These are phyloP conservation scores for Sinocyclocheilus rhinocerous DNA, from an alignment of 2,113 vertebrate genomes.

Conservation along the genomic window DNA sequence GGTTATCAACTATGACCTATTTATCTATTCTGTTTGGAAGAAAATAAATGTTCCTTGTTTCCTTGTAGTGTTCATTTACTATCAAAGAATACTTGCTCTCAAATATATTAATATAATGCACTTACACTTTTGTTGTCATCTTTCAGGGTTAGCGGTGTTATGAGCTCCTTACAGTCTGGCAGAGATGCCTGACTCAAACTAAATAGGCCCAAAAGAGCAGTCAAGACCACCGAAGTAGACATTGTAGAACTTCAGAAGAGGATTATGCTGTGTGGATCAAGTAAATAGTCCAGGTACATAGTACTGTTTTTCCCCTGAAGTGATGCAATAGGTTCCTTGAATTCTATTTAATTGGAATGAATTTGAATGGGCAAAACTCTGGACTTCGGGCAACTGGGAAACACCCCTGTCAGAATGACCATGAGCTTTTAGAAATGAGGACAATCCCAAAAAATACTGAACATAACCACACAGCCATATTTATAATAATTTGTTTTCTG, in stretches of 20 bases:
- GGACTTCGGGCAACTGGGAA: not conserved
- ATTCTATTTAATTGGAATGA: not conserved
- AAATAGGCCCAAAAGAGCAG: too few species aligned
- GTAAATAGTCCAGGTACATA: not conserved
- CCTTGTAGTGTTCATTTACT: not conserved
- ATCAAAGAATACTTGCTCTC: not conserved
- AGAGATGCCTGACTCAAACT: too few species aligned
- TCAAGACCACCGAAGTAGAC: too few species aligned
- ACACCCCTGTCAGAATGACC: not conserved
- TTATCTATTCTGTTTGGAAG: slow-evolving; percentile 12
- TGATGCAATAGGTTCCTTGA: not conserved
- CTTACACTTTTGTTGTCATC: slow-evolving; percentile 19
- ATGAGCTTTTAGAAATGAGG: not conserved
- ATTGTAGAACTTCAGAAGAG: too few species aligned
- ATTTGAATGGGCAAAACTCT: not conserved
- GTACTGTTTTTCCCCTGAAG: not conserved
- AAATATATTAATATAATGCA: not conserved
- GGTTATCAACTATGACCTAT: too few species aligned
- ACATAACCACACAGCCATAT: too few species aligned
- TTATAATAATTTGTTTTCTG: too few species aligned
- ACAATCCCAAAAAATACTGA: not conserved
- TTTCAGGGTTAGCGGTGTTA: not conserved
- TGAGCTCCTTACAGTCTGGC: too few species aligned
- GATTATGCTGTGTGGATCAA: not conserved
- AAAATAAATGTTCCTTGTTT: not conserved